phyloP scores from a whole-genome alignment of 2,113 vertebrate genomes.

The Plecturocebus donacophilus region DNA sequence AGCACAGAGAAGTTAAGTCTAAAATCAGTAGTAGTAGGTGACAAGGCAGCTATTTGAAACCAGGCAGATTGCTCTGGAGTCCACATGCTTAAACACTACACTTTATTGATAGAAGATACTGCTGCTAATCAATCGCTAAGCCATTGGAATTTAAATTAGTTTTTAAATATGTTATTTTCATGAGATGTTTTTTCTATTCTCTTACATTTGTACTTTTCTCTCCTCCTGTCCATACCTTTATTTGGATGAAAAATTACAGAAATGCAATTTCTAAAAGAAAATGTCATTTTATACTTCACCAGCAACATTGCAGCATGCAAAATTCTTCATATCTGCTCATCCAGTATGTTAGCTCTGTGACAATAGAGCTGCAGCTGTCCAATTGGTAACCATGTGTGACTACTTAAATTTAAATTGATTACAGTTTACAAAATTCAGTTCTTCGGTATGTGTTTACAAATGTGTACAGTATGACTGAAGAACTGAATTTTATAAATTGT shows the following conservation, averaged over 20 bases:
- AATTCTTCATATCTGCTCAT: background rate
- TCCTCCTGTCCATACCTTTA: background rate
- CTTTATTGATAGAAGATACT: background rate
- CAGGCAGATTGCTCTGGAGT: background rate
- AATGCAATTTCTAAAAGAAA: slow-evolving; percentile 6
- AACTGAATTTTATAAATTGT: background rate
- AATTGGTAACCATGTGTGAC: background rate
- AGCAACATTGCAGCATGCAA: background rate
- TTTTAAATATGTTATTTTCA: slow-evolving; percentile 7
- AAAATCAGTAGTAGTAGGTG: background rate
- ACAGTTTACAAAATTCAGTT: background rate
- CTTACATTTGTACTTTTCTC: background rate
- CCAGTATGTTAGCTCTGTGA: background rate
- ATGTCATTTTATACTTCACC: background rate
- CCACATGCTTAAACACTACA: background rate
- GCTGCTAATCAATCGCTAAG: background rate
- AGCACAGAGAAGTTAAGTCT: background rate
- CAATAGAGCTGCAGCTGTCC: background rate
- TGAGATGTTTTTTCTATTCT: background rate
- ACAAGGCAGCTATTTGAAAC: background rate
- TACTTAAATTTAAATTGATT: background rate
- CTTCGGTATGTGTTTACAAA: background rate
- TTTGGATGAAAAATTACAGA: slow-evolving; percentile 17
- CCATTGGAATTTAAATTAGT: background rate
- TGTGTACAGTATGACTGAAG: background rate